phyloP scores from a whole-genome alignment of 1,140 invertebrate genomes.

The Caerostris extrusa region DNA sequence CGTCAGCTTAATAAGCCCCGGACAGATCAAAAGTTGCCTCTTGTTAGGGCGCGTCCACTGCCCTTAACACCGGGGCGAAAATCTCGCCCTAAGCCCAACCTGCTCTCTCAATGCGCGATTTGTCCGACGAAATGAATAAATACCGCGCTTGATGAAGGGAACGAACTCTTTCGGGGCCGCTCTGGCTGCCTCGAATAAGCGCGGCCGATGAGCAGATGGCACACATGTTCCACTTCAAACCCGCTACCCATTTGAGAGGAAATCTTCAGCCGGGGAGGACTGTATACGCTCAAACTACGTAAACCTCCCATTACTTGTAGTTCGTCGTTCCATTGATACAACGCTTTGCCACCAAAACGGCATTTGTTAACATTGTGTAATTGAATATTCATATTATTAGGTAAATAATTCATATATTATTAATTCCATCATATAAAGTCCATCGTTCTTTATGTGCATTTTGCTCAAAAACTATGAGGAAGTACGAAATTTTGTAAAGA shows the following conservation, averaged over 20 bases:
- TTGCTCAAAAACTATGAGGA: too few relatives aligned
- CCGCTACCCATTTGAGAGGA: conserved; percentile 15
- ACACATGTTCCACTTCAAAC: conserved; percentile 42
- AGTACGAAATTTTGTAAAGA: too few relatives aligned
- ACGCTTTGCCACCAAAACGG: too few relatives aligned
- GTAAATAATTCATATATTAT: too few relatives aligned
- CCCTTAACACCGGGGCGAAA: conserved; percentile 58
- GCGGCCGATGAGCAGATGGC: conserved; percentile 41
- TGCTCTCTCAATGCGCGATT: background rate
- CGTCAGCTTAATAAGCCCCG: conserved; percentile 70
- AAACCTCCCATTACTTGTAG: background rate
- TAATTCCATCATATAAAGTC: too few relatives aligned
- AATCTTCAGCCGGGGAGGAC: background rate
- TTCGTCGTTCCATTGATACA: background rate
- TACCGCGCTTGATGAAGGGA: conserved; percentile 22
- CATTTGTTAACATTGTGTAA: too few relatives aligned
- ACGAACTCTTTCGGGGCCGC: background rate
- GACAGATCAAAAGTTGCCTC: conserved; percentile 66
- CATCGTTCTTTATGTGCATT: too few relatives aligned
- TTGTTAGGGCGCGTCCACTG: conserved; percentile 67
- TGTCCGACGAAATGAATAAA: conserved; percentile 58
- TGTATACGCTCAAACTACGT: background rate
- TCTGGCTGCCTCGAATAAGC: background rate
- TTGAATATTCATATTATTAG: too few relatives aligned
- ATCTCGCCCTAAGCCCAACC: conserved; percentile 28